Conservation (phyloP, 2,113 vertebrate genomes). For the Agapornis roseicollis region DNA sequence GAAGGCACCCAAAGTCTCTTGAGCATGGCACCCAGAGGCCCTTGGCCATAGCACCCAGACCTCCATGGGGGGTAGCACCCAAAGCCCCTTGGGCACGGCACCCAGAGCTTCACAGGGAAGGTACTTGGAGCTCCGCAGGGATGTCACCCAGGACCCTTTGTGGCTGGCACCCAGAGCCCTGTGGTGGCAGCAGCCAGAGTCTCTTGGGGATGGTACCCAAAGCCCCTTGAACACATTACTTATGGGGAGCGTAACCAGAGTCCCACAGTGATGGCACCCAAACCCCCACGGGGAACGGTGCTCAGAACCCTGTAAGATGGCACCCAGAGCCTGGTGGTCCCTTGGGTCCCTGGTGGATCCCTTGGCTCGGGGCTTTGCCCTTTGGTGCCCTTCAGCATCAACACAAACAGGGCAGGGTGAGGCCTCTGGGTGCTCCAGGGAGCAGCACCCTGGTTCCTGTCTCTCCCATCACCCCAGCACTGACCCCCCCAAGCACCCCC, state of each 20-base stretch:
- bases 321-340: background rate
- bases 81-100: background rate
- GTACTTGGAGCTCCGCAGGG: background rate
- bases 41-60: background rate
- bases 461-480: background rate
- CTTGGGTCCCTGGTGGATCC: too few species aligned
- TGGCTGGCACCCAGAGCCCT: background rate
- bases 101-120: background rate
- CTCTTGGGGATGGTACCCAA: rapidly evolving
- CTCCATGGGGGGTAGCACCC: too few species aligned
- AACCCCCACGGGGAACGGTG: rapidly evolving
- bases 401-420: background rate
- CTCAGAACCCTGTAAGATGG: background rate
- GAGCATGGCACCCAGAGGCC: background rate
- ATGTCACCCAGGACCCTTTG: background rate
- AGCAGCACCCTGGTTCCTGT: background rate
- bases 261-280: rapidly evolving
- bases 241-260: rapidly evolving
- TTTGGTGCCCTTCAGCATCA: rapidly evolving
- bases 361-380: background rate
- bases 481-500: background rate
- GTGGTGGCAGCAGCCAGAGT: rapidly evolving
- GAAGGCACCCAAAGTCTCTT: background rate
- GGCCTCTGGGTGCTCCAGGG: background rate
- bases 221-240: rapidly evolving